Percentiles rank a stretch among this genome's conserved stretches.
These are phyloP conservation scores for Lasiommata megera DNA, from an alignment of 2,888 invertebrate species.

Conservation along the genomic window DNA sequence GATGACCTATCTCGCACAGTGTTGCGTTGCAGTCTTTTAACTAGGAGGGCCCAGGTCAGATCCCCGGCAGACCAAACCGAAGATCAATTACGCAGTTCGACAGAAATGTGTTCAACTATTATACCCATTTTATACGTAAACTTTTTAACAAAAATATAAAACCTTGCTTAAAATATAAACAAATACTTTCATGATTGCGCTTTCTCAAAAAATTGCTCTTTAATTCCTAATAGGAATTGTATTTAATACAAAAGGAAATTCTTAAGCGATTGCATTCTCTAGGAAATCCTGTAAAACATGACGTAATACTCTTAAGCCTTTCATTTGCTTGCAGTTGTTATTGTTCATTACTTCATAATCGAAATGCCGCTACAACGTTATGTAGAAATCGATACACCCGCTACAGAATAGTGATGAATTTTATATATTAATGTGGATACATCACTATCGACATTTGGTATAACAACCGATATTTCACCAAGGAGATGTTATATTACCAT, in stretches of 20 bases:
- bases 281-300: conserved; percentile 10
- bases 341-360: conserved; percentile 13
- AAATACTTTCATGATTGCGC: too few relatives aligned
- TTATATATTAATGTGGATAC: neutral
- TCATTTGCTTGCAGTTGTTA: conserved; percentile 6
- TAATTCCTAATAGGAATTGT: neutral
- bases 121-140: too few relatives aligned
- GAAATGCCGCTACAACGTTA: conserved; percentile 7
- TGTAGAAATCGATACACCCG: conserved; percentile 16
- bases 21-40: too few relatives aligned
- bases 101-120: too few relatives aligned
- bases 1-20: too few relatives aligned
- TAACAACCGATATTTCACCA: too few relatives aligned
- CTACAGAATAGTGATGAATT: conserved; percentile 5
- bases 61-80: too few relatives aligned
- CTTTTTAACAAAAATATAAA: too few relatives aligned
- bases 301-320: conserved; percentile 5
- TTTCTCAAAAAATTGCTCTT: neutral
- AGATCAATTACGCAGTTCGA: too few relatives aligned
- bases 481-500: too few relatives aligned
- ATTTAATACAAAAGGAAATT: neutral
- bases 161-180: too few relatives aligned
- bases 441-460: neutral
- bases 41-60: too few relatives aligned
- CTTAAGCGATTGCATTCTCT: neutral